A percentile compares a stretch with the other conserved stretches of the same genome.
These are phyloP conservation scores for Erpobdella octoculata DNA, from an alignment of 2,888 invertebrate species.

Conservation along the genomic window DNA sequence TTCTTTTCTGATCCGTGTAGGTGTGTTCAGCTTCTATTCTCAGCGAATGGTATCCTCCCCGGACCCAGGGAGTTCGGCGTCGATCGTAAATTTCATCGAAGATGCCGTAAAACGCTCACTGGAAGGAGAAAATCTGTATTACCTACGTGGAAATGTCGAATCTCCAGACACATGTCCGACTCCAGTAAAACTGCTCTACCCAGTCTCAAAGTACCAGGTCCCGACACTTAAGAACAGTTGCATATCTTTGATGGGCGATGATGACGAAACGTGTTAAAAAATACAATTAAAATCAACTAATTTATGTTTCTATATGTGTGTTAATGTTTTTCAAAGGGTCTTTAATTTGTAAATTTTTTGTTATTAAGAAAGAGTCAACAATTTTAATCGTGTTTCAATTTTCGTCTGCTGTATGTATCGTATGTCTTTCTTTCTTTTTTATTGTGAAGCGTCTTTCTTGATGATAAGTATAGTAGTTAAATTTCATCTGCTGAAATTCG, in stretches of 20 bases:
- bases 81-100: constrained; percentile 66
- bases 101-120: constrained; percentile 66
- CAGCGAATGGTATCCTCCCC: constrained; percentile 40
- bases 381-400: too few species aligned
- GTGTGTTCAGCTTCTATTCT: constrained; percentile 63
- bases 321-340: too few species aligned
- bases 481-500: too few species aligned
- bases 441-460: too few species aligned
- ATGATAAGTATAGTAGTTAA: too few species aligned
- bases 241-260: background rate
- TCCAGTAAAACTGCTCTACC: constrained; percentile 66
- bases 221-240: constrained; percentile 2
- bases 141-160: constrained; percentile 58
- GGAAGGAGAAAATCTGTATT: constrained; percentile 66
- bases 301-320: too few species aligned
- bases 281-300: too few species aligned
- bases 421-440: too few species aligned
- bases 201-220: constrained; percentile 62
- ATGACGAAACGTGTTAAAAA: too few species aligned
- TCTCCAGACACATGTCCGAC: constrained; percentile 57
- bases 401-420: too few species aligned
- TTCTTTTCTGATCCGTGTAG: constrained; percentile 58
- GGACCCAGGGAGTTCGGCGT: constrained; percentile 48
- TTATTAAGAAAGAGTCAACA: too few species aligned
- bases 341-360: too few species aligned